Evolutionary conservation across 2,797 vertebrate genomes (phyloP), one percentile per base, ranked within the genome.

Genomic region (Oryzias dopingdopingensis): DNA sequence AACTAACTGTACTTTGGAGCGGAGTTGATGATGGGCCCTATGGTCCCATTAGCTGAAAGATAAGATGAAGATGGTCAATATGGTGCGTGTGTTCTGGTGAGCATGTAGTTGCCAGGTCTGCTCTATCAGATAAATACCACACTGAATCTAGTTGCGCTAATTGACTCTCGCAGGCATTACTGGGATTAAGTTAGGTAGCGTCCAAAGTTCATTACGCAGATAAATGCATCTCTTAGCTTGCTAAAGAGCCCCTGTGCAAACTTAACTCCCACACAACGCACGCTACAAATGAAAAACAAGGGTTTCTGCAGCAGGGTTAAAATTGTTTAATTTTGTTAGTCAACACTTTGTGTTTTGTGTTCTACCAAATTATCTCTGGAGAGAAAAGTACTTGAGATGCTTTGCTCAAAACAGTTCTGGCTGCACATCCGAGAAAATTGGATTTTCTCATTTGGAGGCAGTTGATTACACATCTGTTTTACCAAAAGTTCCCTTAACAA

Each of bases 161-260:
- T 92, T 92, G 90, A 93, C 92, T 92, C 91, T 91, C 90, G 87
- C 91, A 91, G 90, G 91, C 91, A 92, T 92, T 93, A 92, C 90
- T 72, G 86, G 90, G 90, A 93, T 93, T 92, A 90, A 91, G 91
- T 93, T 93, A 92, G 87, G 87, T 65, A 81, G 83, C 82, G 83
- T 88, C 88, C 85, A 93, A 93, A 93, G 92, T 93, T 93, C 91
- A 93, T 93, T 93, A 93, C 80, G 66, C 83, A 89, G 91, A 93
- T 90, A 91, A 92, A 92, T 93, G 90, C 88, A 87, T 93, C 89
- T 89, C 84, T 90, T 90, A 89, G 85, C 75, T 77, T 56, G 84
- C 90, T 91, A 91, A 92, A 89, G 81, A 91, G 89, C 86, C 78
- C 56, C 45, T 42, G 56, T 68, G 79, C 84, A 86, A 90, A 91